phyloP scores from a whole-genome alignment of 2,113 vertebrate species.

The Erythrocebus patas region DNA sequence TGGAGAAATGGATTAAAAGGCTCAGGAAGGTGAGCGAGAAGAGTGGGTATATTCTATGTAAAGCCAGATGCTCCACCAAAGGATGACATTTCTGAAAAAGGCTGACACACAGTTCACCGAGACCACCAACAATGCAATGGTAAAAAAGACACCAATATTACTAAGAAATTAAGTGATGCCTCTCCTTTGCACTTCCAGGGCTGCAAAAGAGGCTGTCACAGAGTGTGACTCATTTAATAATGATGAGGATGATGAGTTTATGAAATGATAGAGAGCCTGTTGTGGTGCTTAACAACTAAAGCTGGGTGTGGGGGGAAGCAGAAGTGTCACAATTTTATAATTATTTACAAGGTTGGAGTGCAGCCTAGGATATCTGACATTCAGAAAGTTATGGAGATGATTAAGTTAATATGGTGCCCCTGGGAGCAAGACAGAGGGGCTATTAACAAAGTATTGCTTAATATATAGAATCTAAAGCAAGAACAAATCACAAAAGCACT shows the following conservation, averaged over 20 bases:
- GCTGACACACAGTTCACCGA: neutral
- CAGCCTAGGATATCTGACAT: neutral
- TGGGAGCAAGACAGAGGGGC: neutral
- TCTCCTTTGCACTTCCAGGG: neutral
- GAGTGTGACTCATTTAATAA: neutral
- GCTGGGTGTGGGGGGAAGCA: too few relatives aligned
- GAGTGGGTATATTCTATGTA: neutral
- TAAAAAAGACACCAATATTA: neutral
- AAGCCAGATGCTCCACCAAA: neutral
- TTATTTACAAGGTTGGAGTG: neutral
- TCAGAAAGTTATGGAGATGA: neutral
- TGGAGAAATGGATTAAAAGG: neutral
- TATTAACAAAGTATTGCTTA: neutral
- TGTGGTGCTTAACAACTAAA: neutral
- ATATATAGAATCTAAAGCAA: neutral
- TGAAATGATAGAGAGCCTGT: neutral
- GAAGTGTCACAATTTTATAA: neutral
- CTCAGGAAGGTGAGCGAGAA: neutral
- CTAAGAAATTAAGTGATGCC: neutral
- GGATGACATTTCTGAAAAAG: neutral
- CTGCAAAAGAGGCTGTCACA: neutral
- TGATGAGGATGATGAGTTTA: too few relatives aligned
- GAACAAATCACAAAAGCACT: neutral
- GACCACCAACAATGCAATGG: neutral
- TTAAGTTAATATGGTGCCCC: neutral